Evolutionary conservation across 2,888 invertebrate genomes (phyloP), one percentile per base, ranked within the genome.

Genomic region (Amblyjoppa proteus): DNA sequence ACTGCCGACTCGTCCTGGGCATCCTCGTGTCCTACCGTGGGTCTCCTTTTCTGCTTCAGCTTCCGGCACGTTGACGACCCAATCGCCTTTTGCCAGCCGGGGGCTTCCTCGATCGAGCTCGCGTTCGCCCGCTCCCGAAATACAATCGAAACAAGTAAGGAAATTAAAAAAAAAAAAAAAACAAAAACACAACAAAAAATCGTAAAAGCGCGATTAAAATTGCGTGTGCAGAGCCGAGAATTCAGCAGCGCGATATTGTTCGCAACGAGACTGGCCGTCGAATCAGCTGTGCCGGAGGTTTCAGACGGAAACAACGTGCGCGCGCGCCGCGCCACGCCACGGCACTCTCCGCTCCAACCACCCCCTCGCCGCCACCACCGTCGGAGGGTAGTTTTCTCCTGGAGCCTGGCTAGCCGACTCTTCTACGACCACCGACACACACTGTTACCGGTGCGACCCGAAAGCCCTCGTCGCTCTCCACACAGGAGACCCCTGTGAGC

Each of bases 291-390:
- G 85, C 84, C 64, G 76, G 71, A 77, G 71, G 77, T 56, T 73
- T 83, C 64, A 76, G 84, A 84, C 84, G 85, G 88, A 85, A 87
- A 88, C 85, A 87, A 87, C 82, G 82, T 84, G 87, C 88, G 85
- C 87, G 88, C 85, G 88, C 88, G 81, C 81, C 69, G 49, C 80
- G 73, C 82, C 73, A 83, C 68, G 81, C 78, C 69, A 69, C 70
- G 70, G 75, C 76, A 84, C 73, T 28, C 56, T 56, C 13, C 75
- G 56, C 28, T 38, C 81, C 20, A 20, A 76, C 64, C 81, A 20
- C 20, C 83, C 49, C 69, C 6, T 53, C 25, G 11, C 58, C 53
- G 20, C 28, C 31, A 6, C 34, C 45, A 20, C 51, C 66, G 28
- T 61, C 64, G 53, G 53, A 61, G 79, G 68, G 61, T 73, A 73